phyloP scores from a whole-genome alignment of 2,113 vertebrate genomes.

The Lonchura striata region DNA sequence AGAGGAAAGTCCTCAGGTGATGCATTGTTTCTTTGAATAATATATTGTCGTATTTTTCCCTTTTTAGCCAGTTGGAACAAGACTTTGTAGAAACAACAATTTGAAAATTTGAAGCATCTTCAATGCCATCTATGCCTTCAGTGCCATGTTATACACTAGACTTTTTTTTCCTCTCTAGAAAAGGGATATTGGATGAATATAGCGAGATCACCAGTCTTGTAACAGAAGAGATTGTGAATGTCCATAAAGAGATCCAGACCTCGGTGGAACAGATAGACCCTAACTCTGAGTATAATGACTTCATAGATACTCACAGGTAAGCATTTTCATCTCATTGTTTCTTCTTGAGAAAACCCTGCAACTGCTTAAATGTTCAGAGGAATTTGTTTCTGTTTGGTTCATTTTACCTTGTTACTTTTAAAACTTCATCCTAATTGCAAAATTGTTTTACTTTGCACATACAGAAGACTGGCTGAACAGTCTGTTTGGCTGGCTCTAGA shows the following conservation, averaged over 20 bases:
- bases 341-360: not conserved
- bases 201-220: conserved; percentile 94
- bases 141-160: not conserved
- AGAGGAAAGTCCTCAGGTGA: not conserved
- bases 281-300: conserved; percentile 87
- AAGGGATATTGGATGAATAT: conserved; percentile 93
- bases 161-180: conserved; percentile 74
- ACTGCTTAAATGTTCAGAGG: not conserved
- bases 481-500: not conserved
- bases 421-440: not conserved
- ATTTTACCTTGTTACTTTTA: not conserved
- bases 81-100: not conserved
- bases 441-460: not conserved
- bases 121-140: not conserved
- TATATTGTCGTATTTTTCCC: not conserved
- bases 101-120: not conserved
- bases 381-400: not conserved
- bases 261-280: conserved; percentile 92
- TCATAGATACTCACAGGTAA: conserved; percentile 91
- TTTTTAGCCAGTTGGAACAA: not conserved
- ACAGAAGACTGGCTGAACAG: not conserved
- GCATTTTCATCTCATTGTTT: not conserved
- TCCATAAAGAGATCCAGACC: conserved; percentile 90
- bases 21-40: not conserved
- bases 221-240: conserved; percentile 91